Evolutionary conservation across 1,140 invertebrate genomes (phyloP).

Genomic region (Melanaphis sacchari): DNA sequence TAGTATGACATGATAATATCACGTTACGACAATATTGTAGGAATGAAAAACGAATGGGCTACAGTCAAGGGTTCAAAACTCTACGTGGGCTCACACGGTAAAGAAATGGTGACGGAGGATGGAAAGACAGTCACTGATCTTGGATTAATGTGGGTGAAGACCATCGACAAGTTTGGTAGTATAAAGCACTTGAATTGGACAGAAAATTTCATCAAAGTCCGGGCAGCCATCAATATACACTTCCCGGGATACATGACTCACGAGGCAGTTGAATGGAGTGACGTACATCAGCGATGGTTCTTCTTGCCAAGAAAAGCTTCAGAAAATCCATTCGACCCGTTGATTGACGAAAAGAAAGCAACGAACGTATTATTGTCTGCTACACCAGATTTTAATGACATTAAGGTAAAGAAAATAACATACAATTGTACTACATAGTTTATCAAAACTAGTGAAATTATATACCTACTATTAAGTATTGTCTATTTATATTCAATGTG

Average conservation of each 20-base stretch:
- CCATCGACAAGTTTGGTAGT: conserved; percentile 78
- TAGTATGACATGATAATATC: background rate
- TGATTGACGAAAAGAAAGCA: conserved; percentile 85
- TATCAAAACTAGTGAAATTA: background rate
- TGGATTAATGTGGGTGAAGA: conserved; percentile 95
- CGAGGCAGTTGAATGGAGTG: conserved; percentile 91
- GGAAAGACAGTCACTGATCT: conserved; percentile 73
- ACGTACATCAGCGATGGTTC: conserved; percentile 84
- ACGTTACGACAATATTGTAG: conserved; percentile 64
- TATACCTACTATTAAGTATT: too few species aligned
- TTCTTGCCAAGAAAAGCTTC: conserved; percentile 94
- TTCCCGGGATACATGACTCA: conserved; percentile 95
- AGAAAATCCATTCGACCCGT: conserved; percentile 86
- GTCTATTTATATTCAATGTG: too few species aligned
- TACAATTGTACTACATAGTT: too few species aligned
- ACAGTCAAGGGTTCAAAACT: conserved; percentile 89
- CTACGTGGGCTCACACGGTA: conserved; percentile 94
- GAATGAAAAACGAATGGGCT: conserved; percentile 98
- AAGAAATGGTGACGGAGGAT: conserved; percentile 91
- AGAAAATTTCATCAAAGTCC: conserved; percentile 71
- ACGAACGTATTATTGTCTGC: conserved; percentile 89
- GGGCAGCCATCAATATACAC: conserved; percentile 70
- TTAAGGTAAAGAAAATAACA: conserved; percentile 67
- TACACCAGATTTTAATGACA: conserved; percentile 79
- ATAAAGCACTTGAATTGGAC: conserved; percentile 76